Base-by-base conservation (phyloP, 2,113 vertebrate species). In the Desmodus rotundus region DNA sequence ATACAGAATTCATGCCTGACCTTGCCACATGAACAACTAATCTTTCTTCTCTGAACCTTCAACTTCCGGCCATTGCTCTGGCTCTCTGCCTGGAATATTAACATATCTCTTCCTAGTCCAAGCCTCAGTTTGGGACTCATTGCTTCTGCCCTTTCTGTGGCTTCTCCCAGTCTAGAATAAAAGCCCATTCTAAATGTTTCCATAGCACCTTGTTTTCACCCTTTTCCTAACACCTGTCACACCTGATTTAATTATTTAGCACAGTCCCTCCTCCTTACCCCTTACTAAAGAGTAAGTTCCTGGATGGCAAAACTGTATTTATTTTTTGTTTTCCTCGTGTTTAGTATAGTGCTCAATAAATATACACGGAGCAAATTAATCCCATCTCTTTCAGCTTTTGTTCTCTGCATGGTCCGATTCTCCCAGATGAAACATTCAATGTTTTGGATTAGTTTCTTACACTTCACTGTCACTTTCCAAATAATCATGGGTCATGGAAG, bases 401-500 rank as follows among this genome's bases (percentile, higher is more conserved):
- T 80, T 86, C 89, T 97, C 43, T 94, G 61, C 36, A 70, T 90
- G 67, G 88, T 93, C 73, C 0, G 1, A 36, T 88, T 94, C 82
- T 91, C 95, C 63, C 43, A 97, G 91, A 95, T 93, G 94, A 96
- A 96, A 93, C 24, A 52, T 19, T 92, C 85, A 45, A 56, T 83
- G 78, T 80, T 95, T 96, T 94, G 50, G 91, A 97, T 97, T 95
- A 70, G 70, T 94, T 96, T 83, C 63, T 94, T 94, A 45, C 5
- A 78, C 94, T 95, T 96, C 77, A 77, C 95, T 97, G 91, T 95
- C 95, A 96, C 91, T 96, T 96, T 96, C 89, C 78, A 61, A 96
- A 94, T 93, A 95, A 94, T 89, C 80, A 43, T 89, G 77, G 86
- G 91, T 96, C 94, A 91, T 91, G 91, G 94, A 96, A 96, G 91